phyloP scores from a whole-genome alignment of 2,113 vertebrate species.

The Lophochroa leadbeateri region DNA sequence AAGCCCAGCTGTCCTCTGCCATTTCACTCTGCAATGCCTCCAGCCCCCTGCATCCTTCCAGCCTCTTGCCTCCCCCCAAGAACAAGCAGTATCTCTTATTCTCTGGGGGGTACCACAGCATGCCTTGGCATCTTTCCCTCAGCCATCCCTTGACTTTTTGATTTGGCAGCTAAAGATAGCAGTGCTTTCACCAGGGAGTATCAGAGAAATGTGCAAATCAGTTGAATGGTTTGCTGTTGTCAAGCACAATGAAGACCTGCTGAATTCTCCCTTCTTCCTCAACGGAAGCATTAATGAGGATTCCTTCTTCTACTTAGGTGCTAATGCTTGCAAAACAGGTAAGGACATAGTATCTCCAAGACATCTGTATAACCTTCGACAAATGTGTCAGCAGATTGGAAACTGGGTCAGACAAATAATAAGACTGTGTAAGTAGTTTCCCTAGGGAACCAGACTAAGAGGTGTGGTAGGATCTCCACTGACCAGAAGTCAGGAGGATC shows the following conservation, averaged over 20 bases:
- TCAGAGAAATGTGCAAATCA: not conserved
- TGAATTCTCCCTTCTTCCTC: not conserved
- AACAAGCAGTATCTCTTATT: not conserved
- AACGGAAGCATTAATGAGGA: not conserved
- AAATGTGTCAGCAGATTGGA: constrained; percentile 29
- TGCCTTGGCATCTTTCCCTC: not conserved
- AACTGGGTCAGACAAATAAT: constrained; percentile 61
- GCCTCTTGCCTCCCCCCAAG: not conserved
- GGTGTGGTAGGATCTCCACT: constrained; percentile 10
- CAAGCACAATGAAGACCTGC: not conserved
- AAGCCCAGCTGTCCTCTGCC: not conserved
- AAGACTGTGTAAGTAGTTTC: constrained; percentile 27
- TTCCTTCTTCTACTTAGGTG: not conserved
- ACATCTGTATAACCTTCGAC: not conserved
- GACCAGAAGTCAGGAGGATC: constrained; percentile 13
- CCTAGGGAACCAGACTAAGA: constrained; percentile 54
- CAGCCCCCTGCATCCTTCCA: not conserved
- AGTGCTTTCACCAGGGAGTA: not conserved
- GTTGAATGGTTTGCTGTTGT: not conserved
- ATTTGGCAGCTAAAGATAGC: not conserved
- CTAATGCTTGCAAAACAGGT: constrained; percentile 11
- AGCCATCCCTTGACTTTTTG: not conserved
- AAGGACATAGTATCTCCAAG: not conserved
- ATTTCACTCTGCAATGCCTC: not conserved
- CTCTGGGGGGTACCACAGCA: not conserved